Evolutionary conservation across 2,797 vertebrate genomes (phyloP).

Genomic region (Gobio occitaniae): DNA sequence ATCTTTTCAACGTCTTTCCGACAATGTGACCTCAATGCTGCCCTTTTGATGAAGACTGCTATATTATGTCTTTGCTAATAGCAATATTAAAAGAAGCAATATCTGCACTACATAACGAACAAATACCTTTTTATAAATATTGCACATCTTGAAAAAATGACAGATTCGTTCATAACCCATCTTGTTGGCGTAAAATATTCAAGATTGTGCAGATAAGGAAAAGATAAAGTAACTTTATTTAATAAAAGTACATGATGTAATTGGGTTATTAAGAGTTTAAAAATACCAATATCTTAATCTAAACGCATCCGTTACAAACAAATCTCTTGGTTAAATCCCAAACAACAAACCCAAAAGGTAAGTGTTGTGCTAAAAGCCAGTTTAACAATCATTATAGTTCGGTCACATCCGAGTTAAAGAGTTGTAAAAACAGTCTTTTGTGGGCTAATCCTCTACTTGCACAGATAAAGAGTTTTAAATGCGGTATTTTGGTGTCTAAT

Average conservation of each 20-base stretch:
- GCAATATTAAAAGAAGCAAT: not conserved
- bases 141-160: not conserved
- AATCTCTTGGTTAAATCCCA: not conserved
- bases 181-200: not conserved
- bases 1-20: conserved; percentile 20
- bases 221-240: not conserved
- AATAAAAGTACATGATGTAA: not conserved
- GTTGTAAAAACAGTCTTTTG: conserved; percentile 40
- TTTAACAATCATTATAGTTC: conserved; percentile 36
- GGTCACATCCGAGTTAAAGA: not conserved
- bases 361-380: conserved; percentile 12
- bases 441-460: conserved; percentile 44
- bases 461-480: conserved; percentile 38
- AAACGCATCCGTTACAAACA: conserved; percentile 7
- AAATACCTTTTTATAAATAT: not conserved
- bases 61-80: conserved; percentile 6
- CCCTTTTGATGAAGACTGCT: not conserved
- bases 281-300: not conserved
- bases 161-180: not conserved
- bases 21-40: not conserved
- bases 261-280: not conserved
- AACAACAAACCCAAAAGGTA: not conserved
- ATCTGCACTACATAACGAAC: not conserved
- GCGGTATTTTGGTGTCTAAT: conserved; percentile 45
- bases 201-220: not conserved